Base-by-base conservation (phyloP, 2,113 vertebrate genomes). In the Odontesthes bonariensis region DNA sequence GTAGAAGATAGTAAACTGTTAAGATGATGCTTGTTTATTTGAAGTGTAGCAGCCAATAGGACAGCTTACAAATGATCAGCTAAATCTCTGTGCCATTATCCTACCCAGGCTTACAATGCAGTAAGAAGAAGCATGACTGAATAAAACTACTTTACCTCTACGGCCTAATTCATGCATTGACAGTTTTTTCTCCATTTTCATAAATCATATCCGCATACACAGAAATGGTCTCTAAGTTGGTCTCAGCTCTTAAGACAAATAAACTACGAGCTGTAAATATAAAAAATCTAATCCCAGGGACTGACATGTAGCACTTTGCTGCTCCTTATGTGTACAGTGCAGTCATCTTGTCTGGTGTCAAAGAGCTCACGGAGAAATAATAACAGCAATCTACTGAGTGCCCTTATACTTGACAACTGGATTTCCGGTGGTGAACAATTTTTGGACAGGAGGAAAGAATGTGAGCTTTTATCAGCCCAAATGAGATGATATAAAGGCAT, bases 1-100 rank as follows among this genome's bases (percentile, higher is more conserved):
- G 40, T 11, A 73, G 60, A 63, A 86, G 71, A 75, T 79, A 70
- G 44, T 81, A 52, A 59, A 75, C 57, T 84, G 73, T 84, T 80
- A 63, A 44, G 44, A 68, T 31, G 16, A 38, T 78, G 47, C 42
- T 71, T 65, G 80, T 82, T 62, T 75, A 38, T 71, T 73, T 77
- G 14, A 60, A 72, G 63, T 69, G 42, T 42, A 32, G 60, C 57
- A 8, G 42, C 44, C 78, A 78, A 79, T 12, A 60, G 23, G 64
- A 54, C 35, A 62, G 78, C 63, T 57, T 31, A 61, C 55, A 59
- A 69, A 51, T 53, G 62, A 77, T 70, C 35, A 74, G 14, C 55
- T 33, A 79, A 54, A 59, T 71, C 67, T 64, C 63, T n/a, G 19
- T 55, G 57, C 55, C 59, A 51, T 40, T 64, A 13, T 12, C 61